Evolutionary conservation across 2,113 vertebrate genomes (phyloP), one percentile per base, ranked within the genome.

Genomic region (Narcine bancroftii): DNA sequence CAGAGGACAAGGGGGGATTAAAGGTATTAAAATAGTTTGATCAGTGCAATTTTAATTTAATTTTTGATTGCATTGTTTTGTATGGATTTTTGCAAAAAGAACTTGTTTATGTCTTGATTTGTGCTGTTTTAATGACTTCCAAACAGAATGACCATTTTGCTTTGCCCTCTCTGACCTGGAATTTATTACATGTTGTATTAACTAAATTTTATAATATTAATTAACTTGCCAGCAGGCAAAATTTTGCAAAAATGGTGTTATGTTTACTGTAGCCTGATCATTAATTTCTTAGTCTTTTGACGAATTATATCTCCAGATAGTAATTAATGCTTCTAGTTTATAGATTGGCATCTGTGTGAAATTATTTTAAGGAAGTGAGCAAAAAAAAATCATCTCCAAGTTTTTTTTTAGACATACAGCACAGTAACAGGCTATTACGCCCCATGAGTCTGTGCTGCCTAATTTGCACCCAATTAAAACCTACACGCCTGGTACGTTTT

Each of bases 1-100:
- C 97, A 0, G 98, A 99, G 89, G 98, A 99, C 94, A 98, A 96
- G 94, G 97, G 98, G 47, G 97, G 98, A 13, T 95, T 99, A 2
- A 99, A 99, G 98, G 98, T 99, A 95, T 92, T 92, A 39, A 45
- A 50, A 1, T 87, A 47, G 26, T 36, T 47, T 76, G 53, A 42
- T 60, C 42, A 6, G 3, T 36, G 53, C 65, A 91, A 91, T 36
- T 69, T 91, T 45, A 33, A 45, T 71, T 71, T 11, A 45, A 4
- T 53, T 47, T 71, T 29, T 66, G 3, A 0, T 71, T 11, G 10
- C 26, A 33, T 42, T 89, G 56, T 66, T 66, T 89, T 69, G 33
- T 36, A n/a, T 69, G 21, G 26, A 69, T 91, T 71, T 69, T 24
- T 24, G 5, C 56, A 36, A 19, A 69, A 69, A 11, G 17, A 69